Percentiles rank a stretch among this genome's conserved stretches.
Conservation (phyloP, 1,140 invertebrate genomes). For the Dendroctonus ponderosae region DNA sequence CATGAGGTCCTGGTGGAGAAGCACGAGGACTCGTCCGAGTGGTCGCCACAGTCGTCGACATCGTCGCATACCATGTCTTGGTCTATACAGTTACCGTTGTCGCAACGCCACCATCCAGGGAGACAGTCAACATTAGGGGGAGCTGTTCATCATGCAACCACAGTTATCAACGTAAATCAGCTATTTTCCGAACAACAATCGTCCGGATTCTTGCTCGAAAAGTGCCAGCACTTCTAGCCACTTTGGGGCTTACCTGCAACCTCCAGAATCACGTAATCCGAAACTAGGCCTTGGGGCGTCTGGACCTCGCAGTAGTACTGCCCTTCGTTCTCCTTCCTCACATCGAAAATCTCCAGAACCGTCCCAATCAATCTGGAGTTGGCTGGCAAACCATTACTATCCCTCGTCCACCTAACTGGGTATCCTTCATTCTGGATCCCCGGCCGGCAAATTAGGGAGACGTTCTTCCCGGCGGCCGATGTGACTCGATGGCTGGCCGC, state of each 20-base stretch:
- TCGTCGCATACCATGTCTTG: slow-evolving; percentile 66
- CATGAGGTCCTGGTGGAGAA: slow-evolving; percentile 41
- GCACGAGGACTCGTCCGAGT: slow-evolving; percentile 71
- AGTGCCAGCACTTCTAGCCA: background rate
- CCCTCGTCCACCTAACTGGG: slow-evolving; percentile 56
- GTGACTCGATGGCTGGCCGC: slow-evolving; percentile 53
- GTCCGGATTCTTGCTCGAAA: background rate
- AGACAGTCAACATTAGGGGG: slow-evolving; percentile 45
- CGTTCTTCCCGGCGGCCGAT: slow-evolving; percentile 55
- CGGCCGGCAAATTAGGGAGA: slow-evolving; percentile 58
- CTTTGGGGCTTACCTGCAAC: slow-evolving; percentile 62
- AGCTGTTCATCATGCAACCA: slow-evolving; percentile 40
- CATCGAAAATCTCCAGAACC: slow-evolving; percentile 54
- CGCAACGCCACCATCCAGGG: slow-evolving; percentile 61
- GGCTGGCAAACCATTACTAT: slow-evolving; percentile 52
- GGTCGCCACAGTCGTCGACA: slow-evolving; percentile 66
- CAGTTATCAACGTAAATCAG: too few species aligned
- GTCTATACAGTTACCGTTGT: slow-evolving; percentile 61
- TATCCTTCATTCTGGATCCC: slow-evolving; percentile 30
- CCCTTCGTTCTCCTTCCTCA: slow-evolving; percentile 64
- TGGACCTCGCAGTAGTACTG: slow-evolving; percentile 67
- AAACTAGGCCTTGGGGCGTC: slow-evolving; percentile 54
- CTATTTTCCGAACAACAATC: too few species aligned
- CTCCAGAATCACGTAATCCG: slow-evolving; percentile 66
- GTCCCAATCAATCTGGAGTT: slow-evolving; percentile 51